Evolutionary conservation across 1,140 invertebrate species (phyloP), one percentile per base, ranked within the genome.

Genomic region (Lepidurus couesii): DNA sequence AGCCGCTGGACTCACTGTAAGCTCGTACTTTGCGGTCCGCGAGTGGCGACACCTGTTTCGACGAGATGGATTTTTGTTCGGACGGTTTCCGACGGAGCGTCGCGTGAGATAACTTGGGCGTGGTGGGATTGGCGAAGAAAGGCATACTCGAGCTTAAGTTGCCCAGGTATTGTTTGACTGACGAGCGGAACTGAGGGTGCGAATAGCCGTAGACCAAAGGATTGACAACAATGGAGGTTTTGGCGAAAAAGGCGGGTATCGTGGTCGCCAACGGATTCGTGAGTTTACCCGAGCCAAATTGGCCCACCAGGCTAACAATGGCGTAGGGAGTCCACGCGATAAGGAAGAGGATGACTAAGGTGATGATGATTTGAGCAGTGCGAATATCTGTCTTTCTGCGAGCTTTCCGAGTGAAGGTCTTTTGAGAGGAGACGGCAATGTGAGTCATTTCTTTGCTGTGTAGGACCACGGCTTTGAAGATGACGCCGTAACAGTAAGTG

Each of bases 321-420:
- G 88, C 86, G 82, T 89, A 89, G 1, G 88, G 88, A 7, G 83
- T 84, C 88, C 88, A 89, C 1, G 87, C 87, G 81, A 86, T 77
- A 47, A 87, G 79, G 82, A 86, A 89, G 13, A 87, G 83, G 16
- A 84, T 77, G 21, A 88, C 83, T n/a, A 88, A 84, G 13, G 84
- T 84, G 65, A 88, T 82, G 34, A 87, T 84, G 53, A 88, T 86
- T 80, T 87, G 86, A 0, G 86, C 87, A 0, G 86, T 85, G 4
- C 83, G 82, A 9, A 85, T 77, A 7, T 84, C 82, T 26, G 78
- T 80, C n/a, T 76, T 75, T n/a, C 77, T 45, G 13, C 81, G 79
- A 8, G 78, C 74, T 74, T 80, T 81, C 42, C 79, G 77, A 8
- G 80, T 78, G 8, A 79, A 81, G 65, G 79, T 78, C 74, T 79